These are phyloP conservation scores for Bombus waltoni DNA, from an alignment of 1,140 invertebrate genomes.

Conservation along the genomic window DNA sequence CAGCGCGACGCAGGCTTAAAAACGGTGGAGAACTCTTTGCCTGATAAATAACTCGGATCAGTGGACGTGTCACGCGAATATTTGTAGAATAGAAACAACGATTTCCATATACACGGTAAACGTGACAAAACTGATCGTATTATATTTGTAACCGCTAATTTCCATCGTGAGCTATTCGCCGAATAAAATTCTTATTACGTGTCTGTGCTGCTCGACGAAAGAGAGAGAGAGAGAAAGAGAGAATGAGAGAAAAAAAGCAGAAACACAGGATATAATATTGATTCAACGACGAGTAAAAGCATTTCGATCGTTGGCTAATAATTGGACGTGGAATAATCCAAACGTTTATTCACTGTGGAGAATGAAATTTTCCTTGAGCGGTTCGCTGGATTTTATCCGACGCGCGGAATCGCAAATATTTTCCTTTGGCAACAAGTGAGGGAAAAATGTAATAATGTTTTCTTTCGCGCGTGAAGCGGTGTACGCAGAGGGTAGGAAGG, in stretches of 20 bases:
- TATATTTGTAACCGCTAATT: too few species aligned
- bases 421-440: slow-evolving; percentile 10
- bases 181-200: too few species aligned
- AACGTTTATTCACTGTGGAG: not conserved
- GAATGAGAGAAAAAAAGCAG: too few species aligned
- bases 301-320: not conserved
- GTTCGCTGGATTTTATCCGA: not conserved
- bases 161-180: too few species aligned
- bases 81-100: not conserved
- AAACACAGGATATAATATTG: not conserved
- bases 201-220: too few species aligned
- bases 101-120: too few species aligned
- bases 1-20: not conserved
- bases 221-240: not conserved
- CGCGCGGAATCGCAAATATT: not conserved
- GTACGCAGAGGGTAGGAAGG: not conserved
- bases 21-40: not conserved
- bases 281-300: not conserved
- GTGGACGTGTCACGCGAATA: not conserved
- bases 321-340: not conserved
- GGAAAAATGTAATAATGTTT: slow-evolving; percentile 1
- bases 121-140: too few species aligned
- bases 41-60: not conserved
- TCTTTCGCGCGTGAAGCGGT: not conserved
- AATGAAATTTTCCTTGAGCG: not conserved